Base-by-base conservation (phyloP, 2,797 vertebrate genomes). In the Enteromius radiatus region DNA sequence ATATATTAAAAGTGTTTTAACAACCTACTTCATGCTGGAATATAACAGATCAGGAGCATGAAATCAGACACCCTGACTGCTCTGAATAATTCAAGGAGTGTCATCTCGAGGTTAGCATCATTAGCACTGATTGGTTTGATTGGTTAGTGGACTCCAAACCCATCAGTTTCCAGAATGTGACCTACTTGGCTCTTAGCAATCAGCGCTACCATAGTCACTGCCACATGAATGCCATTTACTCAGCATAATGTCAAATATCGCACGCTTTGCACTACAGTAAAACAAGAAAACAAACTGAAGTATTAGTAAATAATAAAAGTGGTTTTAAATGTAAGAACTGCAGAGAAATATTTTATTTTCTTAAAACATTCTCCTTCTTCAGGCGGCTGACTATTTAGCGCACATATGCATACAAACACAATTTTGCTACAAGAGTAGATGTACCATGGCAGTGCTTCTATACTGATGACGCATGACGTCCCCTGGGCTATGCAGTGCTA, bases 111-210 rank as follows among this genome's bases (percentile, higher is more conserved):
- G 59, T 83, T 67, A 49, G 71, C 52, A 79, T 81, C 77, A 31
- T 75, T 64, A 77, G 41, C 70, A 31, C 64, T 69, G 63, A 83
- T 47, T 64, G 63, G 61, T 59, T 68, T 88, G 67, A 81, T 81
- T 85, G 73, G 78, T 76, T 75, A 70, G 80, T 77, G 21, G 49
- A 82, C 52, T 61, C 81, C 75, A 67, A 81, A 81, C 81, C 78
- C 65, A 38, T 73, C 71, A 88, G 71, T 88, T 87, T 88, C 79
- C 82, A 82, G 73, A 76, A 54, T 49, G 4, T 83, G 79, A 84
- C 69, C 82, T 74, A n/a, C 61, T 36, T 23, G n/a, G 76, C 76
- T 81, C 78, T 78, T 81, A 81, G 79, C 84, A 85, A 9, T 73
- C 49, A 69, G n/a, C 10, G 1, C n/a, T 68, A 26, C 3, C 36